Percentiles rank a stretch among this genome's conserved stretches.
phyloP scores from a whole-genome alignment of 2,113 vertebrate species.

The Cathartes aura region DNA sequence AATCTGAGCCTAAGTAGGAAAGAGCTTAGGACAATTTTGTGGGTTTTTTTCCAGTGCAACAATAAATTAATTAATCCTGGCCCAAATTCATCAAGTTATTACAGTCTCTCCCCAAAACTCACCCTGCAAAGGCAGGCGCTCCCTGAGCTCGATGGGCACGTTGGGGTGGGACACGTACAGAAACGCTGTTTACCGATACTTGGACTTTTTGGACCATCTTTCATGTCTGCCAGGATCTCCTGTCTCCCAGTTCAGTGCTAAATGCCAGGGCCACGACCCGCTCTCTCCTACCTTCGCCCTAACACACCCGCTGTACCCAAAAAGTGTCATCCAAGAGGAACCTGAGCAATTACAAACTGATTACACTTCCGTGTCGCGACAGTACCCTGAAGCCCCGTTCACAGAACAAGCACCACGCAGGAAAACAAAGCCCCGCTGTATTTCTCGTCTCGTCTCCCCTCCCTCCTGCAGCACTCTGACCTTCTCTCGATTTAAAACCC shows the following conservation, averaged over 20 bases:
- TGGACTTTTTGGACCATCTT: not conserved
- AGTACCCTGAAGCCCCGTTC: not conserved
- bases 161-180: not conserved
- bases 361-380: fast-evolving
- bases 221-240: not conserved
- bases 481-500: not conserved
- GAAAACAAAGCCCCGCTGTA: not conserved
- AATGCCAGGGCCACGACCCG: fast-evolving
- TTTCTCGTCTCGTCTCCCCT: fast-evolving
- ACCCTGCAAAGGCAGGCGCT: not conserved
- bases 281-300: not conserved
- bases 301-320: not conserved
- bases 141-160: fast-evolving
- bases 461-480: not conserved
- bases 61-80: not conserved
- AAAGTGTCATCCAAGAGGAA: not conserved
- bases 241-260: not conserved
- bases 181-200: not conserved
- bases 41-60: not conserved
- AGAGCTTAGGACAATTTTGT: not conserved
- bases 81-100: not conserved
- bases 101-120: not conserved
- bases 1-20: not conserved
- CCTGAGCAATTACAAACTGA: not conserved
- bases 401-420: not conserved